Conservation (phyloP, 1,140 invertebrate genomes). For the Drosophila bifasciata region DNA sequence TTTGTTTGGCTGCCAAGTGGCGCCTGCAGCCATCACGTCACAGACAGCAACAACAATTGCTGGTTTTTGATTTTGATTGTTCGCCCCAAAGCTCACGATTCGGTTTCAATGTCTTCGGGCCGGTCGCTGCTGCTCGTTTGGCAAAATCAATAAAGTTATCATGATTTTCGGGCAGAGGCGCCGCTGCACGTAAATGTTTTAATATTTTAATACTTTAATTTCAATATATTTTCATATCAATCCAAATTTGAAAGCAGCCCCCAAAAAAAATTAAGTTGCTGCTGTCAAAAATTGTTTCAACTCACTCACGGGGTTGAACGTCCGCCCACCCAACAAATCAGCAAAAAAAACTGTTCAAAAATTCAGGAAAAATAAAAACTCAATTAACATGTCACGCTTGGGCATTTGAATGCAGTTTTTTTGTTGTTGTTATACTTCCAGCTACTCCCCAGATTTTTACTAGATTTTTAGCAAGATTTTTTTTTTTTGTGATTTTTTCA, state of each 20-base stretch:
- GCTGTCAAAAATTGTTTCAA: slow-evolving; percentile 65
- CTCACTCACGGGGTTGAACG: slow-evolving; percentile 55
- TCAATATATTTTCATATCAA: slow-evolving; percentile 55
- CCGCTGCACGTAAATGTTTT: slow-evolving; percentile 37
- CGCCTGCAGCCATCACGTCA: slow-evolving; percentile 80
- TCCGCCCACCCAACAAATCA: slow-evolving; percentile 49
- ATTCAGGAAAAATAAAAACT: slow-evolving; percentile 58
- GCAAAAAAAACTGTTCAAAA: slow-evolving; percentile 36
- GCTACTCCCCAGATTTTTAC: slow-evolving; percentile 1
- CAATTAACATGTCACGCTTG: slow-evolving; percentile 81
- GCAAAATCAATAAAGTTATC: slow-evolving; percentile 80
- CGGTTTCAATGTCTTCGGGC: slow-evolving; percentile 70
- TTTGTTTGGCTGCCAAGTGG: slow-evolving; percentile 79
- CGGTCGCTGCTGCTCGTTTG: slow-evolving; percentile 54
- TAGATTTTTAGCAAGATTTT: slow-evolving; percentile 1
- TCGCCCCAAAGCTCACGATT: slow-evolving; percentile 70
- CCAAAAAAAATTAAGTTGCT: slow-evolving; percentile 59
- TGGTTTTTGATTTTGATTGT: slow-evolving; percentile 72
- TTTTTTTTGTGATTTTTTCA: slow-evolving; percentile 23
- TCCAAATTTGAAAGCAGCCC: slow-evolving; percentile 60
- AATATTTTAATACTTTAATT: slow-evolving; percentile 66
- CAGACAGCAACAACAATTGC: slow-evolving; percentile 66
- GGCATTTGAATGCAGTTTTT: slow-evolving; percentile 69
- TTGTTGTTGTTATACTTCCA: slow-evolving; percentile 14
- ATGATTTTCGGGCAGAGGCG: slow-evolving; percentile 67